Evolutionary conservation across 2,113 vertebrate species (phyloP), one percentile per base, ranked within the genome.

Genomic region (Cynopterus brachyotis): DNA sequence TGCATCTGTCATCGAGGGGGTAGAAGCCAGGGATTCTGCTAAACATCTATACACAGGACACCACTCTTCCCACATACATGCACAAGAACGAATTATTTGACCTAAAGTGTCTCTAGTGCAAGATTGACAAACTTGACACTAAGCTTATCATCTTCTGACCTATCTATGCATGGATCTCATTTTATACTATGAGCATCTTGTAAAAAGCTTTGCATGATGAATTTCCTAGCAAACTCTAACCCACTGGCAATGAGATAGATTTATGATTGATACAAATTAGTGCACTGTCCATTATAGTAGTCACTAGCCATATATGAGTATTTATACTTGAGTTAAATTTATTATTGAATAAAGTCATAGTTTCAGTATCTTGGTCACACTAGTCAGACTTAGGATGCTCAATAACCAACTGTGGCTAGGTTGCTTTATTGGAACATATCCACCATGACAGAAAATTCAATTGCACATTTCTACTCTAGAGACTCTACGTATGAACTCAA

Each of bases 311-410:
- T 20, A 40, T 72, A 12, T 73, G 35, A 59, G 69, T 76, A 81
- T 76, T 89, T 82, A 69, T 16, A 37, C 82, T 81, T 93, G 85
- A 76, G 91, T 57, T 64, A 89, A 94, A 96, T 59, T 92, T 60
- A 47, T 75, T 22, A 80, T 30, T 45, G 57, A 55, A 88, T 53
- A 66, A 94, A 84, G 47, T 89, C 57, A 86, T 81, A 81, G 22
- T 57, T 78, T 76, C 22, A 86, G 6, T 82, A 92, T 4, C 12
- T 69, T 78, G 45, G 47, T 81, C 15, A 64, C 20, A 72, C 16
- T 82, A 35, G 24, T 13, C 57, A 86, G 35, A 67, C 94, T 55
- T 42, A 15, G 24, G 60, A 26, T 82, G 40, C 2, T 81, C 45
- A 35, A 16, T 82, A 40, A 60, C 17, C 30, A 60, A 47, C 64